These are phyloP conservation scores for Drosophila micromelanica DNA, from an alignment of 1,140 invertebrate species.

Conservation along the genomic window DNA sequence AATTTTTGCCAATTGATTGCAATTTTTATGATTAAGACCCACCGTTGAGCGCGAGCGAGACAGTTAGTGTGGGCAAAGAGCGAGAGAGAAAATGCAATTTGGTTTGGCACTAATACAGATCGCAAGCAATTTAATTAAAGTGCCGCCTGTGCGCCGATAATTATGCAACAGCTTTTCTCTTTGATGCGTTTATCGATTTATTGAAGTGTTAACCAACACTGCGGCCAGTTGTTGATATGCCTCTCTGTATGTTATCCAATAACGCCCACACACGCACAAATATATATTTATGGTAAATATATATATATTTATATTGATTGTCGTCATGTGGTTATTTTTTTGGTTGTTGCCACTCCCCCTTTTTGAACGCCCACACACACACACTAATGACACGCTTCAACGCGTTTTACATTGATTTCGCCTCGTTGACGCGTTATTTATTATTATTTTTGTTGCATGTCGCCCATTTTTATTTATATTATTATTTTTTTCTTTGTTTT, in stretches of 20 bases:
- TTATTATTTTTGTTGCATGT: constrained; percentile 61
- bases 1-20: constrained; percentile 70
- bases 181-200: constrained; percentile 81
- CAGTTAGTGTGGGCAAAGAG: background rate
- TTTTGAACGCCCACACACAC: constrained; percentile 3
- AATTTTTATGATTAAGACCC: constrained; percentile 72
- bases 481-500: constrained; percentile 23
- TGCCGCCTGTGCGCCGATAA: constrained; percentile 58
- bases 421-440: constrained; percentile 75
- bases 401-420: constrained; percentile 77
- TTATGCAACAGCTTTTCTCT: constrained; percentile 77
- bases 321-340: constrained; percentile 61
- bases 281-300: no score
- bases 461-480: constrained; percentile 28
- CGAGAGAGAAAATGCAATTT: background rate
- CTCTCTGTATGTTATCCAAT: constrained; percentile 42
- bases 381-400: constrained; percentile 74
- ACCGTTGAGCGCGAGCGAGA: background rate
- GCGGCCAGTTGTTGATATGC: constrained; percentile 71
- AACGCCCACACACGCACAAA: constrained; percentile 1
- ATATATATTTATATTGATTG: constrained; percentile 45
- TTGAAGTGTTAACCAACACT: constrained; percentile 78
- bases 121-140: constrained; percentile 72
- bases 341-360: constrained; percentile 38
- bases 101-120: constrained; percentile 28